Conservation (phyloP, 2,113 vertebrate species). For the Sylvia atricapilla region DNA sequence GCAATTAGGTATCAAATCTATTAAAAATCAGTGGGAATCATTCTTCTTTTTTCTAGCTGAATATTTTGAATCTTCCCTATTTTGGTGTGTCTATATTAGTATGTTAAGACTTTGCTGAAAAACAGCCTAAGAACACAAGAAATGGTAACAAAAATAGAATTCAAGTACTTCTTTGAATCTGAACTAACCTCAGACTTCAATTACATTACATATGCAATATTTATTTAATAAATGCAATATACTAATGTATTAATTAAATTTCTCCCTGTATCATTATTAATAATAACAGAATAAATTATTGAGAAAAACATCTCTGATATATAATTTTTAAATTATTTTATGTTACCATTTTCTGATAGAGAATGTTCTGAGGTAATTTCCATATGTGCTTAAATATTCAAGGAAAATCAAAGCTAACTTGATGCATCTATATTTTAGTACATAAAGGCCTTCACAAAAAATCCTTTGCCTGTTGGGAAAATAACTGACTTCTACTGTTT, state of each 20-base stretch:
- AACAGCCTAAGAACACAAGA: not conserved
- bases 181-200: not conserved
- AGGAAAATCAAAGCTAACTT: not conserved
- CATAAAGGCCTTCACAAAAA: not conserved
- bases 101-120: not conserved
- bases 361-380: not conserved
- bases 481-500: not conserved
- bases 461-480: not conserved
- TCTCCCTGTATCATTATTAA: not conserved
- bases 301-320: not conserved
- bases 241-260: not conserved
- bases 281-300: not conserved
- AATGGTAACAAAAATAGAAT: not conserved
- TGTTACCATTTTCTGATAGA: not conserved
- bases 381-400: not conserved
- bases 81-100: not conserved
- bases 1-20: not conserved
- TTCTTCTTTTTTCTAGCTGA: not conserved
- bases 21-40: not conserved
- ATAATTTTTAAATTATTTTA: not conserved
- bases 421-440: not conserved
- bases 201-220: not conserved
- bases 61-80: not conserved
- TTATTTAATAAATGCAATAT: not conserved
- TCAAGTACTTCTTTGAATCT: not conserved